Evolutionary conservation across 2,888 invertebrate species (phyloP).

Genomic region (Lepidocyrtoides sp.): DNA sequence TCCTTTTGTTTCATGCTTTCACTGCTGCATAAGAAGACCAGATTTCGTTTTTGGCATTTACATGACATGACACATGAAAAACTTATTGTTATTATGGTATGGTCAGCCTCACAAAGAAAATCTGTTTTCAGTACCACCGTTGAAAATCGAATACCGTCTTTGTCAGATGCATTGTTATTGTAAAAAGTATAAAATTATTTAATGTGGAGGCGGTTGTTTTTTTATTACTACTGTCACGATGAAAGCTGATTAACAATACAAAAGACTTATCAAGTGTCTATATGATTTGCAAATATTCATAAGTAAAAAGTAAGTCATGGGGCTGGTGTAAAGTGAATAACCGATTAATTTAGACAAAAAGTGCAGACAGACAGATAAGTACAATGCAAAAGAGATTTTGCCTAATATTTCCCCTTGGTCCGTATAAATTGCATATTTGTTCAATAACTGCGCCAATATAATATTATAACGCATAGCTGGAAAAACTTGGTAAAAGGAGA

Average conservation of each 20-base stretch:
- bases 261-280: too few relatives aligned
- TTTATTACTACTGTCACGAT: slow-evolving; percentile 19
- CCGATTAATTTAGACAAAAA: too few relatives aligned
- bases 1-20: slow-evolving; percentile 76
- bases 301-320: slow-evolving; percentile 9
- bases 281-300: neutral
- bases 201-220: slow-evolving; percentile 3
- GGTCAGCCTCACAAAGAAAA: neutral
- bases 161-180: neutral
- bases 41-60: slow-evolving; percentile 41
- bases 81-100: slow-evolving; percentile 10
- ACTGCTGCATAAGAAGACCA: slow-evolving; percentile 46
- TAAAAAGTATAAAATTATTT: neutral
- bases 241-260: slow-evolving; percentile 36
- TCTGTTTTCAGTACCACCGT: neutral
- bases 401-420: too few relatives aligned
- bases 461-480: too few relatives aligned
- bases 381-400: too few relatives aligned
- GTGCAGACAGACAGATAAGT: too few relatives aligned
- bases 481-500: too few relatives aligned
- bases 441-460: too few relatives aligned
- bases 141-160: neutral
- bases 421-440: too few relatives aligned
- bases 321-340: neutral
- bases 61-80: slow-evolving; percentile 20